These are phyloP conservation scores for Drosophila chauvacae DNA, from an alignment of 1,140 invertebrate genomes.

Conservation along the genomic window DNA sequence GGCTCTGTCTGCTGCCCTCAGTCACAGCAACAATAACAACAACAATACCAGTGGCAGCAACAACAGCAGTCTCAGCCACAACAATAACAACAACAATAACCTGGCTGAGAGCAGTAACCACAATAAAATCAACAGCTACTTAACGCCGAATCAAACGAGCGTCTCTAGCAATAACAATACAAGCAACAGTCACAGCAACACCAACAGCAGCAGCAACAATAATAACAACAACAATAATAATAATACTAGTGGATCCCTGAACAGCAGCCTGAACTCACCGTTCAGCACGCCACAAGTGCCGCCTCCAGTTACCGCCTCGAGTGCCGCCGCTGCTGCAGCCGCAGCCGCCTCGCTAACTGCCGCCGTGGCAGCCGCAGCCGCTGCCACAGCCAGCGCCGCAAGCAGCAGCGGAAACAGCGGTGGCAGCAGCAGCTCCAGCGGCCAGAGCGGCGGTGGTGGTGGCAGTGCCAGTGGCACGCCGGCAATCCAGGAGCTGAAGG, in stretches of 20 bases:
- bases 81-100: constrained; percentile 52
- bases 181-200: constrained; percentile 23
- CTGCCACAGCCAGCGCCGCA: constrained; percentile 44
- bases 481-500: constrained; percentile 81
- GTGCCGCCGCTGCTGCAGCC: constrained; percentile 65
- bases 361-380: constrained; percentile 69
- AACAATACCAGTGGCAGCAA: constrained; percentile 36
- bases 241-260: constrained; percentile 38
- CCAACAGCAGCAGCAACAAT: constrained; percentile 29
- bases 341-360: constrained; percentile 64
- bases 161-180: constrained; percentile 6
- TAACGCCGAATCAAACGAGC: constrained; percentile 41
- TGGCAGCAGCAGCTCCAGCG: constrained; percentile 17
- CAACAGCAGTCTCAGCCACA: constrained; percentile 27
- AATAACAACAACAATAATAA: constrained; percentile 16
- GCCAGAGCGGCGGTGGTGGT: background rate
- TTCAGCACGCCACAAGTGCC: constrained; percentile 67
- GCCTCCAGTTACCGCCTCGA: constrained; percentile 47
- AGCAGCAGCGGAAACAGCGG: constrained; percentile 21
- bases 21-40: constrained; percentile 75
- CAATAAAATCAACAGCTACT: constrained; percentile 68
- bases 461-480: constrained; percentile 58
- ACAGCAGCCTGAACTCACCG: constrained; percentile 60
- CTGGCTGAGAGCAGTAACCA: constrained; percentile 53
- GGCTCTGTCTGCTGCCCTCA: constrained; percentile 64